Evolutionary conservation across 2,113 vertebrate species (phyloP).

Genomic region (Chascanopsetta lugubris): DNA sequence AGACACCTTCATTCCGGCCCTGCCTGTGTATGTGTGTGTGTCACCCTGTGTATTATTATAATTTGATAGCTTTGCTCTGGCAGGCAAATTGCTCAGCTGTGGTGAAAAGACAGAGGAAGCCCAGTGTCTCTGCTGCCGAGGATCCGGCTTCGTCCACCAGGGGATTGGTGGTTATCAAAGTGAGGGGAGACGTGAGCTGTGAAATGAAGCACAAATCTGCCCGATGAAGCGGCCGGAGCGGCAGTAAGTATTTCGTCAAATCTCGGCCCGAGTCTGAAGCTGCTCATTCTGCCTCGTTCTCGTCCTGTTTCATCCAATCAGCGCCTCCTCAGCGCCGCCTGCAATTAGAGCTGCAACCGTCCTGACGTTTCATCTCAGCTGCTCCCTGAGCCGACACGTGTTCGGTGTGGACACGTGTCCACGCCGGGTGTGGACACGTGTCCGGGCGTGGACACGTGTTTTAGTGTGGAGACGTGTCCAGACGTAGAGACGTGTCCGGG

Average conservation of each 20-base stretch:
- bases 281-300: conserved; percentile 42
- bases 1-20: too few species aligned
- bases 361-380: conserved; percentile 60
- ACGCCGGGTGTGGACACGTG: too few species aligned
- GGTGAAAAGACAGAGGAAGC: conserved; percentile 64
- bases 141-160: conserved; percentile 43
- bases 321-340: conserved; percentile 26
- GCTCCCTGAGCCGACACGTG: too few species aligned
- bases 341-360: conserved; percentile 47
- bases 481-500: too few species aligned
- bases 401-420: too few species aligned
- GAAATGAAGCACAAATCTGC: conserved; percentile 56
- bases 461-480: too few species aligned
- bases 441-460: too few species aligned
- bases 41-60: conserved; percentile 54
- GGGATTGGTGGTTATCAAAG: conserved; percentile 70
- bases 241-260: conserved; percentile 48
- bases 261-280: conserved; percentile 59
- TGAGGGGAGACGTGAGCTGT: conserved; percentile 56
- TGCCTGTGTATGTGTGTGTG: conserved; percentile 11
- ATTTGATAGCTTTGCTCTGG: conserved; percentile 59
- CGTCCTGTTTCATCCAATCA: conserved; percentile 52
- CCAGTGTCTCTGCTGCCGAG: conserved; percentile 15
- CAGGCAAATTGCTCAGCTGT: conserved; percentile 67
- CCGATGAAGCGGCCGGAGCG: conserved; percentile 21